These are phyloP conservation scores for Maccullochella peelii DNA, from an alignment of 2,113 vertebrate species.

Conservation along the genomic window DNA sequence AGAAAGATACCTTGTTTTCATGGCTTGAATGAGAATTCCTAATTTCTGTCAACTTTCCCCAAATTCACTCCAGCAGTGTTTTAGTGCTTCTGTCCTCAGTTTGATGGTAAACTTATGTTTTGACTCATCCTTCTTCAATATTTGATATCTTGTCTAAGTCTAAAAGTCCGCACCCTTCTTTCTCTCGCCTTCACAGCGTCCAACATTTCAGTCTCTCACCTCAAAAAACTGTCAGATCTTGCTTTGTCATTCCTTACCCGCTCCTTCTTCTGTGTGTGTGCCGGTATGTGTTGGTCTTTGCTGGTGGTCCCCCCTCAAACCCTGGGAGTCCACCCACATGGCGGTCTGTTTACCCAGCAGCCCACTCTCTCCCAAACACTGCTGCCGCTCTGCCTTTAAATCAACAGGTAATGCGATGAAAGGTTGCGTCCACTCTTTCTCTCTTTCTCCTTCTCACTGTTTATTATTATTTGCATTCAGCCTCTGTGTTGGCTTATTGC, in stretches of 20 bases:
- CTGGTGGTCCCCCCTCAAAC: constrained; percentile 56
- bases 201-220: background rate
- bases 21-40: background rate
- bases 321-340: constrained; percentile 34
- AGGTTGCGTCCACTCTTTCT: constrained; percentile 25
- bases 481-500: constrained; percentile 29
- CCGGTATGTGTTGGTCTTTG: constrained; percentile 37
- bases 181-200: background rate
- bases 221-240: background rate
- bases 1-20: background rate
- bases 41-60: no score
- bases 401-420: constrained; percentile 57
- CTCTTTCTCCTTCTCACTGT: constrained; percentile 14
- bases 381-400: constrained; percentile 41
- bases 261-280: background rate
- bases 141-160: background rate
- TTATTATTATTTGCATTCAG: constrained; percentile 19
- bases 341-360: constrained; percentile 57
- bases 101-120: background rate
- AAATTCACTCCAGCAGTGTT: background rate
- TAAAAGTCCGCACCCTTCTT: background rate
- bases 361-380: constrained; percentile 45
- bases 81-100: background rate
- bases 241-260: background rate
- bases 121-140: background rate